phyloP scores from a whole-genome alignment of 2,113 vertebrate species.

The Bettongia penicillata region DNA sequence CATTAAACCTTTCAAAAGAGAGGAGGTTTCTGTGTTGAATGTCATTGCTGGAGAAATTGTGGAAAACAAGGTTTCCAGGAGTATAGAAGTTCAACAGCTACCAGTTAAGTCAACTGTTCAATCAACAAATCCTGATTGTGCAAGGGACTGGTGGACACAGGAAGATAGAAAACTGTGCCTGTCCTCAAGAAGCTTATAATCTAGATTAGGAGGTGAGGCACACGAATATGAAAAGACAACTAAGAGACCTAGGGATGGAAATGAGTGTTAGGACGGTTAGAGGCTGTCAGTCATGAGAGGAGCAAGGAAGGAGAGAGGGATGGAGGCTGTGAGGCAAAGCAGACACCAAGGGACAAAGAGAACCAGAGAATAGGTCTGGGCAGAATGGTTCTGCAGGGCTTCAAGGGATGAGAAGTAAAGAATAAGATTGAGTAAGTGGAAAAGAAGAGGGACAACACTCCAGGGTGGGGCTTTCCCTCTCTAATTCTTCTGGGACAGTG shows the following conservation, averaged over 20 bases:
- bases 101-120: neutral
- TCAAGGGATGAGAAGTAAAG: neutral
- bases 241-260: neutral
- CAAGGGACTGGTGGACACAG: neutral
- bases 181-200: neutral
- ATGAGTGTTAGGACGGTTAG: neutral
- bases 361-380: neutral
- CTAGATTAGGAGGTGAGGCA: neutral
- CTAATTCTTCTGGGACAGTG: neutral
- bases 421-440: neutral
- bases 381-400: neutral
- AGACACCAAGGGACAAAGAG: neutral
- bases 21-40: slow-evolving; percentile 32
- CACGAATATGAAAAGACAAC: neutral
- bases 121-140: neutral
- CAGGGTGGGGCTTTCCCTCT: neutral
- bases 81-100: neutral
- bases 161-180: neutral
- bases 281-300: neutral
- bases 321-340: neutral
- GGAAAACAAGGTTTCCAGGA: slow-evolving; percentile 9
- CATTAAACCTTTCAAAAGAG: slow-evolving; percentile 43
- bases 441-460: neutral
- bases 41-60: slow-evolving; percentile 26
- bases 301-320: neutral